phyloP scores from a whole-genome alignment of 92 coral and sea anemone genomes.

The Bergia puertoricense region DNA sequence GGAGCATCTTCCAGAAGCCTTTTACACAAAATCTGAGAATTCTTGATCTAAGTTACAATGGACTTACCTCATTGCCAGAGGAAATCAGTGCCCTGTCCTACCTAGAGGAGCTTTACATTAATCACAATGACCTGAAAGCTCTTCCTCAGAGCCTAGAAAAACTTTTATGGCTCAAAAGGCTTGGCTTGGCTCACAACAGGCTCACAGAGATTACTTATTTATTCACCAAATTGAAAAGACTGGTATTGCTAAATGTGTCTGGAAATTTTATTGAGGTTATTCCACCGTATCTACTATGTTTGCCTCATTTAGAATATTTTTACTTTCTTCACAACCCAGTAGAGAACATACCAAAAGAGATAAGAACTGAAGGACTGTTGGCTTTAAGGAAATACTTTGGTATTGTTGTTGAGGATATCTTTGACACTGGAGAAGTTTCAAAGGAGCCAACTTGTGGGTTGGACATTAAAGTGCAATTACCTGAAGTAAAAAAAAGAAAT shows the following conservation, averaged over 20 bases:
- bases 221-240: conserved; percentile 35
- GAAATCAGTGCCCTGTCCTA: conserved; percentile 52
- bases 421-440: background rate
- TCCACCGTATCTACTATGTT: conserved; percentile 56
- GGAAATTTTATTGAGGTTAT: conserved; percentile 67
- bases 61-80: conserved; percentile 54
- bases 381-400: conserved; percentile 59
- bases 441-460: background rate
- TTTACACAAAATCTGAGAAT: conserved; percentile 48
- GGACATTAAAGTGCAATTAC: background rate
- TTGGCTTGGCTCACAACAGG: conserved; percentile 70
- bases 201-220: conserved; percentile 58
- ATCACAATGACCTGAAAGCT: conserved; percentile 52
- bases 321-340: conserved; percentile 68
- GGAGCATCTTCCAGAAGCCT: conserved; percentile 53
- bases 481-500: conserved; percentile 1
- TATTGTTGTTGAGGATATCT: conserved; percentile 16
- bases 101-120: conserved; percentile 71
- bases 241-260: conserved; percentile 80
- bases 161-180: conserved; percentile 52
- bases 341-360: conserved; percentile 73
- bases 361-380: conserved; percentile 56
- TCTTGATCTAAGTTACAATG: conserved; percentile 80
- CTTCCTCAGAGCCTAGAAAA: conserved; percentile 62
- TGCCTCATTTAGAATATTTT: conserved; percentile 58